Evolutionary conservation across 2,113 vertebrate genomes (phyloP).

Genomic region (Chaenocephalus aceratus): DNA sequence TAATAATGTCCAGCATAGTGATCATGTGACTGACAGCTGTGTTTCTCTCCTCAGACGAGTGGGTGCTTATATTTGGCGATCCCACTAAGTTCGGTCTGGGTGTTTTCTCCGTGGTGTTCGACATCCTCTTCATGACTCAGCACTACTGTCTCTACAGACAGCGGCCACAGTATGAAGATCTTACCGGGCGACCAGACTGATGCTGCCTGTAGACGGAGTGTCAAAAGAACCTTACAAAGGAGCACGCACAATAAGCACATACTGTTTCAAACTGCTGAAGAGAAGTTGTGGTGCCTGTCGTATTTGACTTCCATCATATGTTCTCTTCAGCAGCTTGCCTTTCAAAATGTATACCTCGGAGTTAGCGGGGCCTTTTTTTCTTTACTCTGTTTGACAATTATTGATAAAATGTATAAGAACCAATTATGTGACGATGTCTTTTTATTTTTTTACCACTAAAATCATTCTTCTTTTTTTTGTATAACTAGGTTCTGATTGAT

Average conservation of each 20-base stretch:
- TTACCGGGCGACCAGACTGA: constrained; percentile 11
- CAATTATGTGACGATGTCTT: not conserved
- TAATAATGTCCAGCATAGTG: not conserved
- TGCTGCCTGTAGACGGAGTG: not conserved
- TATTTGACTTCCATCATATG: not conserved
- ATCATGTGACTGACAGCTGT: not conserved
- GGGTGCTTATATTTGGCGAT: constrained; percentile 95
- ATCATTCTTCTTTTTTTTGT: not conserved
- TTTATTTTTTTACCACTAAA: not conserved
- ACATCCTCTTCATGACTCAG: constrained; percentile 93
- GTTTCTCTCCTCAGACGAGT: constrained; percentile 87
- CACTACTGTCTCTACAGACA: constrained; percentile 93
- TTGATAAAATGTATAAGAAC: not conserved
- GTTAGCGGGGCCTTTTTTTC: not conserved
- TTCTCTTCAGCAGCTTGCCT: not conserved
- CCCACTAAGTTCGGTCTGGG: constrained; percentile 98
- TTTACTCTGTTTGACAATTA: not conserved
- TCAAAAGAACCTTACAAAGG: not conserved
- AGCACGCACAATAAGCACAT: not conserved
- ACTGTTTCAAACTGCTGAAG: not conserved
- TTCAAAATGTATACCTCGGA: constrained; percentile 1
- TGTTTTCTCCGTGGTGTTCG: constrained; percentile 92
- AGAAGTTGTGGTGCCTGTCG: not conserved
- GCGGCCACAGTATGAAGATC: constrained; percentile 37
- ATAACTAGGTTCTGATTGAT: not conserved